phyloP scores from a whole-genome alignment of 2,888 invertebrate genomes.

The Himalopsyche japonica region DNA sequence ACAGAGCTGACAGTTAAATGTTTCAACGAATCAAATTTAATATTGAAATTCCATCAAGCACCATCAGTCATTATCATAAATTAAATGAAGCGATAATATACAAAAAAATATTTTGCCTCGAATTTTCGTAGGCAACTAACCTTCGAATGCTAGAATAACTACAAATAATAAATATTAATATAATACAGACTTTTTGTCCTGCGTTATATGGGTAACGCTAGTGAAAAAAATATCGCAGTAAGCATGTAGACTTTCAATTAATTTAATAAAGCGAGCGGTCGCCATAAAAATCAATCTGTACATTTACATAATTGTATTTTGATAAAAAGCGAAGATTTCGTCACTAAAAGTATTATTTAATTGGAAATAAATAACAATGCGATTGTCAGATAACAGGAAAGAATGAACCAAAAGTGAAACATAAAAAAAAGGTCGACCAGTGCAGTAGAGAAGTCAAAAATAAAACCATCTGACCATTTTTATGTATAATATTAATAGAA shows the following conservation, averaged over 20 bases:
- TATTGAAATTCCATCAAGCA: too few species aligned
- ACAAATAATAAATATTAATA: too few species aligned
- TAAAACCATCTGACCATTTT: too few species aligned
- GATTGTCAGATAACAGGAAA: conserved; percentile 8
- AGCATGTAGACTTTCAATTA: not conserved
- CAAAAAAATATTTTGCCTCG: too few species aligned
- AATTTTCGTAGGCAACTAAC: too few species aligned
- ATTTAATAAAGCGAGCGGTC: not conserved
- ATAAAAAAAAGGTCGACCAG: not conserved
- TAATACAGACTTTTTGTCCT: too few species aligned
- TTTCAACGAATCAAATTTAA: too few species aligned
- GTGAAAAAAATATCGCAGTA: not conserved
- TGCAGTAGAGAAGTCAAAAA: not conserved
- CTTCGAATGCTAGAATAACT: too few species aligned
- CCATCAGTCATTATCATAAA: too few species aligned
- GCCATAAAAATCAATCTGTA: not conserved
- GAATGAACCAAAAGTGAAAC: not conserved
- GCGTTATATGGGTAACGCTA: not conserved
- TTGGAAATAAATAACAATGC: conserved; percentile 24
- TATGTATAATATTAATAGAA: too few species aligned
- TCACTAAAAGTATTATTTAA: conserved; percentile 8
- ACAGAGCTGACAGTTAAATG: too few species aligned
- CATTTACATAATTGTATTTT: not conserved
- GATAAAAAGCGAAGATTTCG: not conserved
- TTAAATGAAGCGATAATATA: too few species aligned